phyloP scores from a whole-genome alignment of 2,113 vertebrate species.

The Pachycephala philippinensis region DNA sequence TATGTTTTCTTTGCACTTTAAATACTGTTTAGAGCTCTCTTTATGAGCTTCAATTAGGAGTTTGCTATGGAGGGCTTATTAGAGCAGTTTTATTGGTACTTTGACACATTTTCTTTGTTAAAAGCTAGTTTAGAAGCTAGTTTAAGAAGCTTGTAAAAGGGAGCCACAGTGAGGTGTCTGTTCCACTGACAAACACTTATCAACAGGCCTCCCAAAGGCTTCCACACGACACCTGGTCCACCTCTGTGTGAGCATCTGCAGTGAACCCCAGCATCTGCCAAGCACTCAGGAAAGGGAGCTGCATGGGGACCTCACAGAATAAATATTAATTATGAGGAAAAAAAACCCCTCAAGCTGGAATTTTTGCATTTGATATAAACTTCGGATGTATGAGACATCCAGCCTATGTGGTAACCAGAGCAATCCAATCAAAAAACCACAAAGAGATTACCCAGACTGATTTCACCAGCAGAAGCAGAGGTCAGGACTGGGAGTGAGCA shows the following conservation, averaged over 20 bases:
- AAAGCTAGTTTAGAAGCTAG: constrained; percentile 73
- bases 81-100: constrained; percentile 70
- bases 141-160: constrained; percentile 72
- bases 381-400: not conserved
- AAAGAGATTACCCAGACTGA: not conserved
- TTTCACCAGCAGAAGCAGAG: not conserved
- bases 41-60: constrained; percentile 68
- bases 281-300: not conserved
- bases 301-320: not conserved
- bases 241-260: not conserved
- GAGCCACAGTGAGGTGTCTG: constrained; percentile 54
- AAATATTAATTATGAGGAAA: not conserved
- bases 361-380: not conserved
- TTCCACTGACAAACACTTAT: constrained; percentile 26
- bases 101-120: constrained; percentile 76
- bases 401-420: not conserved
- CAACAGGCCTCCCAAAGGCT: constrained; percentile 30
- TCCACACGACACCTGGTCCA: not conserved
- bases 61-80: constrained; percentile 71
- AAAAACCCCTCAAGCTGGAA: not conserved
- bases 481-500: not conserved
- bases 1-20: constrained; percentile 50
- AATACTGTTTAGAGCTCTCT: constrained; percentile 60
- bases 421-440: not conserved
- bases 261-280: not conserved